Conservation (phyloP, 2,113 vertebrate genomes). For the Trochalopteron elliotii region DNA sequence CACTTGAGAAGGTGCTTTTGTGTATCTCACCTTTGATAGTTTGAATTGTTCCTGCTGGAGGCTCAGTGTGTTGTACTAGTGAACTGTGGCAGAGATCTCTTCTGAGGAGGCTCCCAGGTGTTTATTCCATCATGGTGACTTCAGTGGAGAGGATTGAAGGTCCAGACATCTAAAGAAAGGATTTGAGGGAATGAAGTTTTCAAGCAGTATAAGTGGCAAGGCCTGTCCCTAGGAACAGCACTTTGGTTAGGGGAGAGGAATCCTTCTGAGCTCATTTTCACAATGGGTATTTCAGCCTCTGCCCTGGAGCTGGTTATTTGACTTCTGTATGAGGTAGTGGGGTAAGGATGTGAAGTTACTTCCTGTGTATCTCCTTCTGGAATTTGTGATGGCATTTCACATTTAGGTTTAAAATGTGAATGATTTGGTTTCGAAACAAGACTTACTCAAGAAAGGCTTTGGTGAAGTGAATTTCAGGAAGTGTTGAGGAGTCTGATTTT, state of each 20-base stretch:
- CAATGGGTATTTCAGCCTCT: not conserved
- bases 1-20: not conserved
- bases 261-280: not conserved
- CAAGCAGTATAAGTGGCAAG: not conserved
- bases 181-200: not conserved
- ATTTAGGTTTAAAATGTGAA: not conserved
- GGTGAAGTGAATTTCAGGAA: not conserved
- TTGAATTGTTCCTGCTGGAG: not conserved
- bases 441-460: not conserved
- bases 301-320: not conserved
- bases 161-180: not conserved
- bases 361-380: not conserved
- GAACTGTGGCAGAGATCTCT: not conserved
- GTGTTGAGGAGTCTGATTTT: not conserved
- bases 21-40: not conserved
- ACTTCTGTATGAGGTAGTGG: fast-evolving
- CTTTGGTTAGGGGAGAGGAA: not conserved
- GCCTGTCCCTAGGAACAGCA: not conserved
- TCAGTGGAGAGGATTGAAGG: not conserved
- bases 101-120: not conserved
- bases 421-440: not conserved
- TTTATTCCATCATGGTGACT: not conserved
- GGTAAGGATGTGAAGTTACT: not conserved
- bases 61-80: not conserved
- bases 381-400: not conserved